A percentile compares a stretch with the other conserved stretches of the same genome.
phyloP scores from a whole-genome alignment of 2,888 invertebrate genomes.

The Pomacea canaliculata region DNA sequence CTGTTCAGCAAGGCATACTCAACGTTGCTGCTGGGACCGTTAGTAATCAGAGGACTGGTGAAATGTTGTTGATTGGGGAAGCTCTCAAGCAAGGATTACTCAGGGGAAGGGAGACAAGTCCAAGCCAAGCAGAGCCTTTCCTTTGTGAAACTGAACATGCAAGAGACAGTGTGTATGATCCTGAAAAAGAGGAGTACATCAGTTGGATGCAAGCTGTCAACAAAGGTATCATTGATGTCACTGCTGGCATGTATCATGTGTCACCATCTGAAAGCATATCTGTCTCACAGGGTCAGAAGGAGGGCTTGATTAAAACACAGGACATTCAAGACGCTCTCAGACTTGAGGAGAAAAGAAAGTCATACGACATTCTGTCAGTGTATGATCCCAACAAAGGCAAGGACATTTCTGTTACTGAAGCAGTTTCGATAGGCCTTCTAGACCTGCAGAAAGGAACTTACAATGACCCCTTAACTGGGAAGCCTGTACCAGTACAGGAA shows the following conservation, averaged over 20 bases:
- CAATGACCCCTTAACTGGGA: conserved; percentile 65
- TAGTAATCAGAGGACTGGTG: conserved; percentile 75
- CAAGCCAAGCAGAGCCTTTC: conserved; percentile 15
- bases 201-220: conserved; percentile 95
- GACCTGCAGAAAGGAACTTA: conserved; percentile 71
- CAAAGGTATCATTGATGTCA: conserved; percentile 85
- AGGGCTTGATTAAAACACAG: conserved; percentile 32
- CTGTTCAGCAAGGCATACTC: conserved; percentile 80
- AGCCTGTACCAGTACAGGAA: conserved; percentile 78
- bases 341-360: conserved; percentile 26
- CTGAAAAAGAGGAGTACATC: conserved; percentile 85
- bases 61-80: conserved; percentile 84
- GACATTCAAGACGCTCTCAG: conserved; percentile 8
- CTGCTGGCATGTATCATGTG: conserved; percentile 76
- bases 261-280: conserved; percentile 35
- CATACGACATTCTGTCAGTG: conserved; percentile 35
- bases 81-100: conserved; percentile 74
- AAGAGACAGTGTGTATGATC: conserved; percentile 73
- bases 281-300: conserved; percentile 28
- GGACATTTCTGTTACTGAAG: conserved; percentile 51
- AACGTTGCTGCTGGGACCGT: conserved; percentile 71
- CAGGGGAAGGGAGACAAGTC: conserved; percentile 29
- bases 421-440: conserved; percentile 68
- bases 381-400: conserved; percentile 37
- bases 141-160: neutral